Evolutionary conservation across 2,888 invertebrate genomes (phyloP).

Genomic region (Arenicola marina): DNA sequence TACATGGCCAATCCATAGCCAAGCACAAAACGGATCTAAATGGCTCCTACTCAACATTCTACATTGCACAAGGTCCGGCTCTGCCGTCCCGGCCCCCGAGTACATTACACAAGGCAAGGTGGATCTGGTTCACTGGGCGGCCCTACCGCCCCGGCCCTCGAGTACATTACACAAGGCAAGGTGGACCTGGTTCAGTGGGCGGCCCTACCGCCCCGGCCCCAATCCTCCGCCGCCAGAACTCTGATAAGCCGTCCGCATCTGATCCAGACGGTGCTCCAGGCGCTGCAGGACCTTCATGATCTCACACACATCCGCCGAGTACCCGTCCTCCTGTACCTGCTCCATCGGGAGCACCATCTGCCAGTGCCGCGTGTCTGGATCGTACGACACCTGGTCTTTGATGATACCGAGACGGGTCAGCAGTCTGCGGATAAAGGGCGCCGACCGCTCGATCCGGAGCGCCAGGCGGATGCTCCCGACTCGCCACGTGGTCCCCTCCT

Average conservation of each 20-base stretch:
- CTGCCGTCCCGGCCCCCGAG: too few relatives aligned
- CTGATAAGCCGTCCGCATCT: background rate
- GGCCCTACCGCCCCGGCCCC: too few relatives aligned
- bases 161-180: too few relatives aligned
- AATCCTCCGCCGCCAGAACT: too few relatives aligned
- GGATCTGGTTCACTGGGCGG: too few relatives aligned
- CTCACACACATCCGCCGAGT: background rate
- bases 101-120: too few relatives aligned
- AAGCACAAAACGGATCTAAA: too few relatives aligned
- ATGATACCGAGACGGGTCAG: slow-evolving; percentile 15
- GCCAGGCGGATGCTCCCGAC: slow-evolving; percentile 53
- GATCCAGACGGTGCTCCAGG: background rate
- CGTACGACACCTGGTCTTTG: slow-evolving; percentile 10
- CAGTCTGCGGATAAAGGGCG: slow-evolving; percentile 20
- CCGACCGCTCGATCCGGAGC: slow-evolving; percentile 30
- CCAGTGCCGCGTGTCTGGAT: slow-evolving; percentile 17
- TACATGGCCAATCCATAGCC: too few relatives aligned
- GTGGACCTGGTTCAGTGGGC: too few relatives aligned
- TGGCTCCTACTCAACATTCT: too few relatives aligned
- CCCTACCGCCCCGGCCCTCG: too few relatives aligned
- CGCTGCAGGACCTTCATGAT: background rate
- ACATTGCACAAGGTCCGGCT: too few relatives aligned
- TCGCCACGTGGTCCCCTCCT: slow-evolving; percentile 50
- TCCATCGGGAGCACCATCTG: slow-evolving; percentile 11
- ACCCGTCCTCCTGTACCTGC: background rate